phyloP scores from a whole-genome alignment of 2,113 vertebrate genomes.

The Calonectris borealis region DNA sequence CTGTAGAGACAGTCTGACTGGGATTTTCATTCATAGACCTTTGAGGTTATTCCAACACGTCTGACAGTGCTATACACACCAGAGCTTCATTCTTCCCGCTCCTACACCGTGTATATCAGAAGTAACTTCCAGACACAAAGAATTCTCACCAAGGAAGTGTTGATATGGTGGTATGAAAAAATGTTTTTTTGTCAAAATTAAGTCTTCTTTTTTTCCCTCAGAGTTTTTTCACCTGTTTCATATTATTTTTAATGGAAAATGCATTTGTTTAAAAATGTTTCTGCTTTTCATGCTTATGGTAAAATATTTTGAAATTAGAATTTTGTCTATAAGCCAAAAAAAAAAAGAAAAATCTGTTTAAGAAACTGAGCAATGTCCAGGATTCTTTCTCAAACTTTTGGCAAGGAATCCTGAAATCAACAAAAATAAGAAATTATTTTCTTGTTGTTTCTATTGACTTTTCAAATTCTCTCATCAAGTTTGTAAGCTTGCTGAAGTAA shows the following conservation, averaged over 20 bases:
- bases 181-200: not conserved
- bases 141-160: conserved; percentile 54
- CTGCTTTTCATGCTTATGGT: not conserved
- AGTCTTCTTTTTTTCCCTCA: not conserved
- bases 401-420: not conserved
- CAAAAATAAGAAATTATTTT: not conserved
- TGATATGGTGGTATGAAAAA: conserved; percentile 50
- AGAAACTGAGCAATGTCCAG: not conserved
- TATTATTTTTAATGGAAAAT: conserved; percentile 34
- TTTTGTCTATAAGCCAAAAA: not conserved
- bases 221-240: conserved; percentile 15
- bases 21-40: conserved; percentile 58
- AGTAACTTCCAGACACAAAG: conserved; percentile 50
- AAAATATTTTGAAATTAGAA: conserved; percentile 26
- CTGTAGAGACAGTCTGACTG: conserved; percentile 60
- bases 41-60: conserved; percentile 61
- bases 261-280: conserved; percentile 18
- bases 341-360: not conserved
- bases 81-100: conserved; percentile 47
- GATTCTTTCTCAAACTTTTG: not conserved
- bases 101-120: conserved; percentile 41
- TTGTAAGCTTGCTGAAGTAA: not conserved
- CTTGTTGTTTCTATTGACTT: not conserved
- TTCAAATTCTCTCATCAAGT: not conserved
- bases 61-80: conserved; percentile 48